Conservation (phyloP, 2,797 vertebrate genomes). For the Cygnus olor region DNA sequence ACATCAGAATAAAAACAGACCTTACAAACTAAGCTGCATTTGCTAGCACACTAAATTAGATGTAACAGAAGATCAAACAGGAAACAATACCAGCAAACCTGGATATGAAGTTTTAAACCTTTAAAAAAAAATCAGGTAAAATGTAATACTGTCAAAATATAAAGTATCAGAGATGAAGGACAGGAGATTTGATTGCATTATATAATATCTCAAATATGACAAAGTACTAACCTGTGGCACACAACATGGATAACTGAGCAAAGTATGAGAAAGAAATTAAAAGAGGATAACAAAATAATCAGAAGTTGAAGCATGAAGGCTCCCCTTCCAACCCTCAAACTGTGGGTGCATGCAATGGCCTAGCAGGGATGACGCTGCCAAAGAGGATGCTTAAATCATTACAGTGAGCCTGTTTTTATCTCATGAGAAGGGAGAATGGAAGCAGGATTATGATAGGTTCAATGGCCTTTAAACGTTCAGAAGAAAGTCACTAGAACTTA, state of each 20-base stretch:
- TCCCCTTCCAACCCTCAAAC: background rate
- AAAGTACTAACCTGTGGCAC: background rate
- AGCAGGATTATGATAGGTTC: background rate
- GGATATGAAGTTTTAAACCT: background rate
- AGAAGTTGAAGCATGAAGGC: background rate
- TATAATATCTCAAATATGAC: background rate
- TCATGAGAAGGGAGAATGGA: background rate
- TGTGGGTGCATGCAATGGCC: fast-evolving
- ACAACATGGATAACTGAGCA: background rate
- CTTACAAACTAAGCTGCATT: background rate
- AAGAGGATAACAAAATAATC: background rate
- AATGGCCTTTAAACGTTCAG: background rate
- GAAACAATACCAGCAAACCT: background rate
- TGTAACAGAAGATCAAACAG: conserved; percentile 1
- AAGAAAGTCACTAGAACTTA: background rate
- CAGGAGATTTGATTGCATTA: background rate
- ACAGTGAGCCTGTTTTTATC: background rate
- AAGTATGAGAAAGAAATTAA: background rate
- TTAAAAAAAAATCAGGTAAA: background rate
- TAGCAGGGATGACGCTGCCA: background rate
- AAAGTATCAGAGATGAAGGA: background rate
- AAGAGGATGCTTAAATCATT: background rate
- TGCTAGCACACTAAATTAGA: conserved; percentile 4
- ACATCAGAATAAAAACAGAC: background rate
- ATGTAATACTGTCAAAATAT: background rate